A percentile compares a stretch with the other conserved stretches of the same genome.
Evolutionary conservation across 2,888 invertebrate species (phyloP).

Genomic region (Phoenoteleia sp.): DNA sequence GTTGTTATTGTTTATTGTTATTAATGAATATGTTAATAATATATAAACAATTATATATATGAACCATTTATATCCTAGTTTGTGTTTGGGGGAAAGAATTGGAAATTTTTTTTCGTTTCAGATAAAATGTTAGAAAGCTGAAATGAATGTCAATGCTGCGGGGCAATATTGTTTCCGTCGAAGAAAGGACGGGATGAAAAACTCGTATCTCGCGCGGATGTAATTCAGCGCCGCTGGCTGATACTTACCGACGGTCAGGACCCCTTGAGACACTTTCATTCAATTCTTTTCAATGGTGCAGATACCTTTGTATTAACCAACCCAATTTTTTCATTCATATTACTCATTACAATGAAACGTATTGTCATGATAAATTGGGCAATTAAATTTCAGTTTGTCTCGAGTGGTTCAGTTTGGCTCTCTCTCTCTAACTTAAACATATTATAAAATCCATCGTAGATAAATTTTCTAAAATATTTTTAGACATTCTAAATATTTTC

Average conservation of each 20-base stretch:
- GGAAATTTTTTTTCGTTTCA: background rate
- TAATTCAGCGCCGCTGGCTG: background rate
- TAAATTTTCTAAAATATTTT: too few species aligned
- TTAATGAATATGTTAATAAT: too few species aligned
- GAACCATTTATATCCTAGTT: too few species aligned
- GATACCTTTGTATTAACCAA: conserved; percentile 19
- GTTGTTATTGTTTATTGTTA: too few species aligned
- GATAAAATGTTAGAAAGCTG: conserved; percentile 16
- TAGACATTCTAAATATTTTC: too few species aligned
- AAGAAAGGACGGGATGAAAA: conserved; percentile 14
- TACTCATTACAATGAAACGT: conserved; percentile 2
- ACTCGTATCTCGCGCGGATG: conserved; percentile 10
- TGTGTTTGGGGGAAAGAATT: background rate
- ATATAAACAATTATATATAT: too few species aligned
- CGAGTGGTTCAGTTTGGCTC: background rate
- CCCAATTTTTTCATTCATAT: conserved; percentile 21
- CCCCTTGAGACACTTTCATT: conserved; percentile 32
- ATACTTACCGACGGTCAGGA: conserved; percentile 23
- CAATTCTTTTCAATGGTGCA: conserved; percentile 17
- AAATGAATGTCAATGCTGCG: conserved; percentile 10
- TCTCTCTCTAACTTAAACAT: too few species aligned
- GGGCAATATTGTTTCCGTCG: conserved; percentile 1
- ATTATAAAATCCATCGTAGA: too few species aligned
- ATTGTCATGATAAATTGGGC: background rate
- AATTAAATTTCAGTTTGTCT: conserved; percentile 15